A percentile compares a stretch with the other conserved stretches of the same genome.
Conservation (phyloP, 2,888 invertebrate genomes). For the Cotesia congregata region DNA sequence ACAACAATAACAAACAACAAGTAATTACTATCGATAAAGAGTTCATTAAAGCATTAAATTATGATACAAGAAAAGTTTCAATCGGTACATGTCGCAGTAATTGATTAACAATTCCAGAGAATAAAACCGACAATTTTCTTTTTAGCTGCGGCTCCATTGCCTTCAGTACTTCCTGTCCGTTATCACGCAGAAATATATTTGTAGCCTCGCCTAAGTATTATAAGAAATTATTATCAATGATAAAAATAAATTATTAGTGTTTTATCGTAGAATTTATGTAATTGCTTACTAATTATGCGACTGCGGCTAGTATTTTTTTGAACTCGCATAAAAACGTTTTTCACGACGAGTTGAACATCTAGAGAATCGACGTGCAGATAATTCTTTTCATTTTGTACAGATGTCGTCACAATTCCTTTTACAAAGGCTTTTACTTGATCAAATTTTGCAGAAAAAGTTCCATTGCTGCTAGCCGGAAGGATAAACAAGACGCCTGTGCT, state of each 20-base stretch:
- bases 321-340: slow-evolving; percentile 77
- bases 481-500: slow-evolving; percentile 80
- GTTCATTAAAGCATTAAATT: slow-evolving; percentile 41
- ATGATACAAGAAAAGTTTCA: slow-evolving; percentile 74
- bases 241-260: not conserved
- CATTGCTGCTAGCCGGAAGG: slow-evolving; percentile 80
- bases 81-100: slow-evolving; percentile 77
- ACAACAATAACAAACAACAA: slow-evolving; percentile 9
- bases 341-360: slow-evolving; percentile 75
- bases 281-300: slow-evolving; percentile 77
- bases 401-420: slow-evolving; percentile 74
- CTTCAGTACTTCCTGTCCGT: slow-evolving; percentile 78
- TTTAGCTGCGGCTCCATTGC: slow-evolving; percentile 80
- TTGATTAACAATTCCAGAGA: slow-evolving; percentile 78
- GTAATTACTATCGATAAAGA: slow-evolving; percentile 8
- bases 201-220: slow-evolving; percentile 77
- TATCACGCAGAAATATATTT: slow-evolving; percentile 79
- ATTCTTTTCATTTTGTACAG: slow-evolving; percentile 69
- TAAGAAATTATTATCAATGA: slow-evolving; percentile 13
- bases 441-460: slow-evolving; percentile 78
- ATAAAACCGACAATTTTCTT: slow-evolving; percentile 76
- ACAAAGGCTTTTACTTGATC: slow-evolving; percentile 75
- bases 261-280: slow-evolving; percentile 12
- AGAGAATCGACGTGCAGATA: slow-evolving; percentile 77
- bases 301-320: slow-evolving; percentile 79